Base-by-base conservation (phyloP, 2,888 invertebrate species). In the Thera obeliscata region DNA sequence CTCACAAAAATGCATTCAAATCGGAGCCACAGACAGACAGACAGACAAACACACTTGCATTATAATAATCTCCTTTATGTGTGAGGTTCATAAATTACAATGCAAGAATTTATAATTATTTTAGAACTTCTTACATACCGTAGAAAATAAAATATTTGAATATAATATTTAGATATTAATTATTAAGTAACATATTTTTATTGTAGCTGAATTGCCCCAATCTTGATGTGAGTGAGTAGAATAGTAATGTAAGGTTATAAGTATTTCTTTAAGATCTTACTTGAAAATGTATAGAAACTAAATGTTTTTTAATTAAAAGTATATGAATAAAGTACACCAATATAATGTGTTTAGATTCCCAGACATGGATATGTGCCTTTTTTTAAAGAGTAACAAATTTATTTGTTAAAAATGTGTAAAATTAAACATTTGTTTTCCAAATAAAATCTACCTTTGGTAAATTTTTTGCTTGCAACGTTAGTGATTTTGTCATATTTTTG, bases 331-430 rank as follows among this genome's bases (percentile, higher is more conserved):
- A 60, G 3, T n/a, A 74, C 74, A 72, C 71, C 74, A 70, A 73
- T 57, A 67, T 11, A 52, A 49, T 67, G 58, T 61, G 55, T 70
- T 66, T 67, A 62, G 54, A 64, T 80, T 83, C 83, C 76, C 78
- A 81, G 78, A 82, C 81, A 74, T 84, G 84, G 77, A 76, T 60
- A 87, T 85, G 89, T 90, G 89, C 90, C 89, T 89, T 90, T 89
- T 86, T 87, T 87, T 76, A 22, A 80, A 80, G 77, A 61, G 57
- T 69, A 57, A 33, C 73, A 75, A 68, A 64, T 61, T 58, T 2
- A 22, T 8, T 59, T 38, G 5, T 41, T 49, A 8, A 12, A 35
- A 58, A n/a, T 5, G n/a, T 49, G n/a, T 33, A 2, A 2, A 22
- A 22, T 5, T 38, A 55, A 5, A 4, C 12, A 6, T 41, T 56